Evolutionary conservation across 2,888 invertebrate genomes (phyloP).

Genomic region (Macaria notata): DNA sequence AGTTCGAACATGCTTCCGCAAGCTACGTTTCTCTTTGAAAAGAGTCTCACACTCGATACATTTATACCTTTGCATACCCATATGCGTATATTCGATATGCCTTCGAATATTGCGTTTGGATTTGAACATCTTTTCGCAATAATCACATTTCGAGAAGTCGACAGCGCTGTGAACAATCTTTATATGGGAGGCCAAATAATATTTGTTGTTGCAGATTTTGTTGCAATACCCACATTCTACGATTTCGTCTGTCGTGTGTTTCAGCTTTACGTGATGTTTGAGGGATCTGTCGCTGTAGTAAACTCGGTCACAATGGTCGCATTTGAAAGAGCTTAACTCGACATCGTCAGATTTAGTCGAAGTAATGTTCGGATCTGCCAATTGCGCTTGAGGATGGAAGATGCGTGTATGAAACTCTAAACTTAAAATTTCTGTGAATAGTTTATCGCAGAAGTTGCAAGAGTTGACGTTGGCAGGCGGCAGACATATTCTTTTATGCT

Average conservation of each 20-base stretch:
- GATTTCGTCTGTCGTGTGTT: conserved; percentile 58
- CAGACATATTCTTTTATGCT: conserved; percentile 57
- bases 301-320: conserved; percentile 53
- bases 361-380: conserved; percentile 55
- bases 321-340: conserved; percentile 46
- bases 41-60: conserved; percentile 67
- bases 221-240: conserved; percentile 58
- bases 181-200: conserved; percentile 63
- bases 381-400: conserved; percentile 65
- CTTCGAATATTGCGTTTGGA: conserved; percentile 64
- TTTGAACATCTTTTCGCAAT: conserved; percentile 67
- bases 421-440: conserved; percentile 65
- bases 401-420: conserved; percentile 62
- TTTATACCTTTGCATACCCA: conserved; percentile 65
- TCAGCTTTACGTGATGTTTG: conserved; percentile 65
- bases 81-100: conserved; percentile 67
- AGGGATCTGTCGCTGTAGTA: conserved; percentile 66
- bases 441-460: conserved; percentile 62
- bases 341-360: conserved; percentile 49
- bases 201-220: conserved; percentile 65
- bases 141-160: conserved; percentile 62
- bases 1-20: conserved; percentile 63
- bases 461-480: conserved; percentile 56
- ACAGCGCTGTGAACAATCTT: conserved; percentile 62
- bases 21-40: conserved; percentile 68